Evolutionary conservation across 2,888 invertebrate genomes (phyloP).

Genomic region (Caenorhabditis angaria): DNA sequence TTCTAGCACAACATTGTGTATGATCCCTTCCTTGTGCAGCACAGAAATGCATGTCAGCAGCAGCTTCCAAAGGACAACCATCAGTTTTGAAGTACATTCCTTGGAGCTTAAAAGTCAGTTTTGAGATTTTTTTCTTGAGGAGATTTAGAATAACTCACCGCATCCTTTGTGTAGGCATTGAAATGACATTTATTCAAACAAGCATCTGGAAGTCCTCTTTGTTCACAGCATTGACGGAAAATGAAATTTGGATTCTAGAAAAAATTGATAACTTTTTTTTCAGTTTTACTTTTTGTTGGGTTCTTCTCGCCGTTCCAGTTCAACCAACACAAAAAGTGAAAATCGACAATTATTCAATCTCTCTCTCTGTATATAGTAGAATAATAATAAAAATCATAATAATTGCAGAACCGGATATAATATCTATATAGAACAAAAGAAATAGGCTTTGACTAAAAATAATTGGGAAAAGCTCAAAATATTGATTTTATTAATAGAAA

Average conservation of each 20-base stretch:
- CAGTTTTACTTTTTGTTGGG: background rate
- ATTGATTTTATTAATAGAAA: no score
- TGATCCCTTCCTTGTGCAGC: conserved; percentile 65
- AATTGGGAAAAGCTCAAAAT: no score
- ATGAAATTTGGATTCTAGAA: conserved; percentile 37
- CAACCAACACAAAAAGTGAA: conserved; percentile 9
- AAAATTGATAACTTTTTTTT: conserved; percentile 1
- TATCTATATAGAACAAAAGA: background rate
- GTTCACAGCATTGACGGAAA: conserved; percentile 71
- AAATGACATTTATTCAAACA: conserved; percentile 69
- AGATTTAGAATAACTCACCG: conserved; percentile 32
- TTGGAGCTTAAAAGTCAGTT: conserved; percentile 63
- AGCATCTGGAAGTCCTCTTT: conserved; percentile 67
- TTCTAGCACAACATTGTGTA: conserved; percentile 58
- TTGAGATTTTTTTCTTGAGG: background rate
- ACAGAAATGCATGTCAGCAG: conserved; percentile 68
- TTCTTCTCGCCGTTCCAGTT: background rate
- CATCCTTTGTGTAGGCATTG: conserved; percentile 67
- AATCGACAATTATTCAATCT: conserved; percentile 4
- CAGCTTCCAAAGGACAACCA: conserved; percentile 68
- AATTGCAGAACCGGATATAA: background rate
- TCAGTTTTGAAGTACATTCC: conserved; percentile 71
- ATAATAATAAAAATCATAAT: background rate
- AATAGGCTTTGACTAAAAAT: no score
- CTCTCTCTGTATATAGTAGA: background rate